Conservation (phyloP, 53 echinoderm and acorn worm genomes). For the Astropecten irregularis region DNA sequence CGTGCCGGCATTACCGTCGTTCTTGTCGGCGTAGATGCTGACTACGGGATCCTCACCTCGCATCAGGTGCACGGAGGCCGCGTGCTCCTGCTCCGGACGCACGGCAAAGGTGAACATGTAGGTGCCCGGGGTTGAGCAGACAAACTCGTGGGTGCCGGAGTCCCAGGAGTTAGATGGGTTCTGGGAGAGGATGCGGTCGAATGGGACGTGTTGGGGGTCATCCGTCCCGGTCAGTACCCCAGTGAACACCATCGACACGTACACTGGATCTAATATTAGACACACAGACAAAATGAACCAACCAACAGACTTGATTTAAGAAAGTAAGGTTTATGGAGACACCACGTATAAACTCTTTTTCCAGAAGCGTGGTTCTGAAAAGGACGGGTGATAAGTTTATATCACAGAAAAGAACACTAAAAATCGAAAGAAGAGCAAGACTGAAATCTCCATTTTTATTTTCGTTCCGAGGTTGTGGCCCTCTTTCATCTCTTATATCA, state of each 20-base stretch:
- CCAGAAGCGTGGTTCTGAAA: too few species aligned
- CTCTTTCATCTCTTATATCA: too few species aligned
- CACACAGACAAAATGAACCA: not conserved
- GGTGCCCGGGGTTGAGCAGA: constrained; percentile 37
- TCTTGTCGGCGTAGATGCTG: constrained; percentile 37
- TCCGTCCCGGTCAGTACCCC: constrained; percentile 6
- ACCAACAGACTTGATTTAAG: too few species aligned
- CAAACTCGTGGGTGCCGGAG: constrained; percentile 1
- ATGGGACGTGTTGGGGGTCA: constrained; percentile 13
- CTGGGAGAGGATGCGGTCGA: constrained; percentile 37
- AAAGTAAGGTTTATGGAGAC: not conserved
- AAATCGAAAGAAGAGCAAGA: too few species aligned
- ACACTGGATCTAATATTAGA: constrained; percentile 23
- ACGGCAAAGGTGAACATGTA: constrained; percentile 56
- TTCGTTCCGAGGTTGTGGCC: too few species aligned
- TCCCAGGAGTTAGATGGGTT: constrained; percentile 29
- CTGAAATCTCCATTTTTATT: too few species aligned
- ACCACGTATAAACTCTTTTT: too few species aligned
- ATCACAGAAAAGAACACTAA: not conserved
- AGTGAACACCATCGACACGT: constrained; percentile 46
- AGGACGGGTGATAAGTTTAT: not conserved
- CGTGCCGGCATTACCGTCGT: constrained; percentile 29
- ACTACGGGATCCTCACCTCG: constrained; percentile 25
- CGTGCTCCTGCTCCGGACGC: constrained; percentile 30
- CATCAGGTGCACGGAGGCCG: constrained; percentile 44